A percentile compares a stretch with the other conserved stretches of the same genome.
Conservation (phyloP, 2,888 invertebrate species). For the Andrena trimmerana region DNA sequence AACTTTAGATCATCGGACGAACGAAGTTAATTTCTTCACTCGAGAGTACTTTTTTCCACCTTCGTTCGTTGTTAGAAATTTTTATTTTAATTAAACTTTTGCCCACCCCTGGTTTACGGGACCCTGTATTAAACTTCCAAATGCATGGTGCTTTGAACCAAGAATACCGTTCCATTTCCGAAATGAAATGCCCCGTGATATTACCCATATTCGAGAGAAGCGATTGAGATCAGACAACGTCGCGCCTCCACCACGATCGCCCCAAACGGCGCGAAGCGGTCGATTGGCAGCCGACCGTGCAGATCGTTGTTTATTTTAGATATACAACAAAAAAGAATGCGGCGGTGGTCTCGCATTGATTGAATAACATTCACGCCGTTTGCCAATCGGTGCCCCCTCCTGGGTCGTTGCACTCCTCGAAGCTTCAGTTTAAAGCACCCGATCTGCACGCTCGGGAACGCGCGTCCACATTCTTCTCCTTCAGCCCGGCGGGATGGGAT, state of each 20-base stretch:
- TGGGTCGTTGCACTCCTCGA: constrained; percentile 58
- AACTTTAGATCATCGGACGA: no score
- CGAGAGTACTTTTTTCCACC: no score
- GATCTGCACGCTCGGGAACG: constrained; percentile 28
- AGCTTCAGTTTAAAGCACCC: constrained; percentile 31
- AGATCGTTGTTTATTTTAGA: constrained; percentile 54
- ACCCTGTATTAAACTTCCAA: background rate
- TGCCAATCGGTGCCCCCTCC: constrained; percentile 62
- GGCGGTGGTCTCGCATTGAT: constrained; percentile 44
- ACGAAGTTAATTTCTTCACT: no score
- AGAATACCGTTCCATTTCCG: no score
- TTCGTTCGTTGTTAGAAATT: no score
- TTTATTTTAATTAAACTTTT: no score
- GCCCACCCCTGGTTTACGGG: constrained; percentile 25
- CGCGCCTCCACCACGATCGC: background rate
- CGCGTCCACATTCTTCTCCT: no score
- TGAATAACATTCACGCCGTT: constrained; percentile 63
- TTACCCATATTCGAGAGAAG: no score
- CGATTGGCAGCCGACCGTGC: constrained; percentile 37
- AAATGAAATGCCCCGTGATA: no score
- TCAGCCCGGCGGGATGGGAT: no score
- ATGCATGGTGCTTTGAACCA: no score
- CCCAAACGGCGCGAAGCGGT: constrained; percentile 7
- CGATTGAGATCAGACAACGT: no score
- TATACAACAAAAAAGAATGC: constrained; percentile 48